A percentile compares a stretch with the other conserved stretches of the same genome.
phyloP scores from a whole-genome alignment of 2,797 vertebrate genomes.

The Hozukius guyotensis region DNA sequence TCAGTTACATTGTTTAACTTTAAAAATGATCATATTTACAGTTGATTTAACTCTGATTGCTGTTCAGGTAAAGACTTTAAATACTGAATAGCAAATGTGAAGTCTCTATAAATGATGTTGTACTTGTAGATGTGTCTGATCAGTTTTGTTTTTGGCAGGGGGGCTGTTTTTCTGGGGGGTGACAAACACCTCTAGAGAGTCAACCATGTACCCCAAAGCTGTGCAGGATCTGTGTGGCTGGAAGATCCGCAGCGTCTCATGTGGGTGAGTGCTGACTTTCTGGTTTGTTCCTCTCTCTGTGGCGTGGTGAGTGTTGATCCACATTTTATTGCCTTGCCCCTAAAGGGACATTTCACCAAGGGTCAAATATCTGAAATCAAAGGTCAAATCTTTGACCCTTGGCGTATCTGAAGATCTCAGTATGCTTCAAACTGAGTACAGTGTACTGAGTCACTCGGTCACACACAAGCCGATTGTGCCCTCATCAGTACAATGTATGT shows the following conservation, averaged over 20 bases:
- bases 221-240: constrained; percentile 98
- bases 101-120: neutral
- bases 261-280: constrained; percentile 86
- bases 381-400: no score
- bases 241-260: constrained; percentile 93
- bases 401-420: no score
- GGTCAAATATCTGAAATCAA: neutral
- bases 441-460: fast-evolving
- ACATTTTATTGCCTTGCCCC: neutral
- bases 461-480: no score
- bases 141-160: constrained; percentile 74
- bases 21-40: neutral
- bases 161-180: constrained; percentile 97
- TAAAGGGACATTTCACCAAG: neutral
- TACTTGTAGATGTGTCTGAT: neutral
- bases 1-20: neutral
- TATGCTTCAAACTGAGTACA: no score
- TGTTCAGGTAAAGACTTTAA: no score
- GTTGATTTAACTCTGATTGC: neutral
- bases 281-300: neutral
- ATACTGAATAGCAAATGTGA: neutral
- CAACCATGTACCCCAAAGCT: constrained; percentile 97
- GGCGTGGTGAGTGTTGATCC: neutral
- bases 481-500: no score
- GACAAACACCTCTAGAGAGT: constrained; percentile 97